Evolutionary conservation across 2,888 invertebrate genomes (phyloP).

Genomic region (Cosmia trapezina): DNA sequence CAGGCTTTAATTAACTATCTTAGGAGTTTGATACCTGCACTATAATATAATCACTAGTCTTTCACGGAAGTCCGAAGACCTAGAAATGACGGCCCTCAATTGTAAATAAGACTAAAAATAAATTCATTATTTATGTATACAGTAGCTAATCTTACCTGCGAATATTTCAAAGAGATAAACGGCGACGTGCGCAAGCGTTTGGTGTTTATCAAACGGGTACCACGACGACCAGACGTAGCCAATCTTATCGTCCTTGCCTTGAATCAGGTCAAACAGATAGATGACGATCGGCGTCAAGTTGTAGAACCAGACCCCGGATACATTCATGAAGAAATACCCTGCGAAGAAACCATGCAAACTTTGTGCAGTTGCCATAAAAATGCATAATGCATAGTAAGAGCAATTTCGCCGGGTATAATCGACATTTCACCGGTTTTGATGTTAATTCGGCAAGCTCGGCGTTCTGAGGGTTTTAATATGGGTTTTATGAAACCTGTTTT

Average conservation of each 20-base stretch:
- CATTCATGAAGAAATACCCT: slow-evolving; percentile 83
- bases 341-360: slow-evolving; percentile 31
- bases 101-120: slow-evolving; percentile 39
- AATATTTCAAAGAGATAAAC: slow-evolving; percentile 86
- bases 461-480: neutral
- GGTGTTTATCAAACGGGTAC: slow-evolving; percentile 86
- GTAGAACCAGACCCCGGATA: slow-evolving; percentile 84
- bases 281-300: slow-evolving; percentile 82
- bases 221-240: slow-evolving; percentile 86
- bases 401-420: neutral
- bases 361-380: neutral
- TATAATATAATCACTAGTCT: neutral
- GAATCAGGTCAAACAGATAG: slow-evolving; percentile 76
- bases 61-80: slow-evolving; percentile 30
- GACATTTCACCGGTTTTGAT: neutral
- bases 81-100: slow-evolving; percentile 3
- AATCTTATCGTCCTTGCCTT: slow-evolving; percentile 72
- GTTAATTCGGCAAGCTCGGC: slow-evolving; percentile 6
- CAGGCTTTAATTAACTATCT: neutral
- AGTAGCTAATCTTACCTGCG: slow-evolving; percentile 75
- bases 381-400: neutral
- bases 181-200: slow-evolving; percentile 77
- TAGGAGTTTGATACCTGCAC: neutral
- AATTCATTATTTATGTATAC: slow-evolving; percentile 24
- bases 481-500: slow-evolving; percentile 39